Evolutionary conservation across 2,888 invertebrate species (phyloP), one percentile per base, ranked within the genome.

Genomic region (Zeuzera pyrina): DNA sequence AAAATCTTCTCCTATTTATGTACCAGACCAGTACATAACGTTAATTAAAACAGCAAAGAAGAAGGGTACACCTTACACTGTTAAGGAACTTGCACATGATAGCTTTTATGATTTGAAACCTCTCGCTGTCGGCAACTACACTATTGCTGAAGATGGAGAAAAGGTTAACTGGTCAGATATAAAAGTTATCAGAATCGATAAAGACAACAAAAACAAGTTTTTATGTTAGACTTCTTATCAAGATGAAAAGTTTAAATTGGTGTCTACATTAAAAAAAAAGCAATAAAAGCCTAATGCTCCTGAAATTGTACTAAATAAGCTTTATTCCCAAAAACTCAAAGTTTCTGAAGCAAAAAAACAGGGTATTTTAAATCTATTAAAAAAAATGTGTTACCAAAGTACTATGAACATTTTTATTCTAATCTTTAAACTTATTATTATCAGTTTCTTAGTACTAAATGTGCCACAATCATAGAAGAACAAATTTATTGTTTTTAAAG

Each of bases 21-120:
- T 45, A 7, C 52, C 55, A 19, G 41, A 40, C 23, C 45, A 55
- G 38, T 53, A 57, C 32, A 46, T 56, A 31, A 46, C 49, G 29
- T 38, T 54, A 25, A 48, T 42, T 10, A 41, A 34, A 39, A 39
- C 39, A n/a, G 38, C 45, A 24, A 36, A 32, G 29, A 38, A 38
- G 22, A 31, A n/a, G 21, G 38, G 38, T 12, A 35, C 1, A 16
- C 38, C 38, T 12, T 35, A 12, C 10, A 12, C 15, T 14, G 38
- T 35, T 29, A 3, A 35, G 3, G 38, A 38, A 35, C 33, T 38
- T 11, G 32, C 35, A 13, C 34, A 39, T 34, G 34, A 36, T 12
- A 33, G 14, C 36, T 39, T 39, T 36, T 33, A 36, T 13, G 33
- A 38, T 21, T 16, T 35, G 11, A 39, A 35, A 31, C 12, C 31